Base-by-base conservation (phyloP, 2,888 invertebrate species). In the Hoplodrina blanda region DNA sequence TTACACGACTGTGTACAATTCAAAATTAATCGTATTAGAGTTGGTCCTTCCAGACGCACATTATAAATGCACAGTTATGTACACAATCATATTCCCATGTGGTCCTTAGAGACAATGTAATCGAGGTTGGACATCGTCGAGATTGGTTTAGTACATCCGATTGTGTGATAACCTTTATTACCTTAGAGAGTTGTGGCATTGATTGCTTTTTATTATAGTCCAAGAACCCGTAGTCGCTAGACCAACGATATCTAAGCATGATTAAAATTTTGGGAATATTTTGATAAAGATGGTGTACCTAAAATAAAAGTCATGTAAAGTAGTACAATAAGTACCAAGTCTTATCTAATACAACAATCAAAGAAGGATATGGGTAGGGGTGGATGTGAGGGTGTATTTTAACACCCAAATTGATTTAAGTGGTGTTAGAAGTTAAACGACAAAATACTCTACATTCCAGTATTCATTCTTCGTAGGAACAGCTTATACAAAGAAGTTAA, bases 401-500 rank as follows among this genome's bases (percentile, higher is more conserved):
- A n/a, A n/a, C n/a, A n/a, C n/a, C n/a, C n/a, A n/a, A n/a, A n/a
- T n/a, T n/a, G 25, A 25, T 2, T 25, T 25, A 25, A 1, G 25
- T 25, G 25, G 25, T 25, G 1, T 25, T 25, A 2, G 25, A 25
- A 25, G 25, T 25, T 2, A 25, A 25, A 25, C 25, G 25, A 25
- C 25, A 2, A 57, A 46, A 70, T 33, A 37, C 52, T 62, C 25
- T 59, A 69, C 55, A 80, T 52, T 83, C 78, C 44, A 25, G 72
- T 67, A 81, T 81, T 83, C 81, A 75, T 83, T 37, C 49, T 19
- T 17, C 53, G 61, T 61, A 37, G 33, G 65, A 69, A 49, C 62
- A 69, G 69, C 44, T 69, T 81, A 74, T 59, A 70, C n/a, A 64
- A 49, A 62, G 64, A 83, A 81, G 81, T 81, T 82, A 75, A 81